Percentiles rank a stretch among this genome's conserved stretches.
phyloP scores from a whole-genome alignment of 2,888 invertebrate genomes.

The Ariolimax columbianus region DNA sequence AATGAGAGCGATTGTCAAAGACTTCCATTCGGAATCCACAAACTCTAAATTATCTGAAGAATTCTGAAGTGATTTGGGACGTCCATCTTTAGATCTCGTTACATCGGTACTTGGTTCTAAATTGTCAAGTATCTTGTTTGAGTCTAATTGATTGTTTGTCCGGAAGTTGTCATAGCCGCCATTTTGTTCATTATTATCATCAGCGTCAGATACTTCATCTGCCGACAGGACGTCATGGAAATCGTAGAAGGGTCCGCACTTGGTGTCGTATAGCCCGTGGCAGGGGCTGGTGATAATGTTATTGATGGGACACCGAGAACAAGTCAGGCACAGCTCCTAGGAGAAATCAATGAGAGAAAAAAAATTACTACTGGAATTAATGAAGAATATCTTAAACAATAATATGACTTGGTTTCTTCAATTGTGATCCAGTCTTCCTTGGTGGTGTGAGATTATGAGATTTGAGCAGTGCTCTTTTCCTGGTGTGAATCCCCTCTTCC shows the following conservation, averaged over 20 bases:
- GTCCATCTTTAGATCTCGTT: neutral
- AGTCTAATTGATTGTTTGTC: neutral
- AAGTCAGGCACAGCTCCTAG: slow-evolving; percentile 42
- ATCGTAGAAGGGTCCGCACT: slow-evolving; percentile 63
- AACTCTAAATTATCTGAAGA: neutral
- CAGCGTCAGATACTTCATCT: neutral
- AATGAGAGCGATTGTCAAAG: neutral
- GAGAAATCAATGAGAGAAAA: neutral
- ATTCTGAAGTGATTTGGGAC: too few relatives aligned
- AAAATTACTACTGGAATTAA: too few relatives aligned
- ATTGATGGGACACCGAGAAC: slow-evolving; percentile 58
- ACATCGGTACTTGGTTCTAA: neutral
- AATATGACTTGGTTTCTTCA: too few relatives aligned
- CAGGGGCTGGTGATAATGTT: slow-evolving; percentile 59
- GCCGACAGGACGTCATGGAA: neutral
- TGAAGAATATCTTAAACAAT: too few relatives aligned
- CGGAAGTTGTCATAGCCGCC: neutral
- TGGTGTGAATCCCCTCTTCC: too few relatives aligned
- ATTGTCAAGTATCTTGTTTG: neutral
- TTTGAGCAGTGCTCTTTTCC: too few relatives aligned
- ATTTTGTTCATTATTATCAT: neutral
- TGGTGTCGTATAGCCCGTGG: slow-evolving; percentile 53
- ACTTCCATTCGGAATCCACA: slow-evolving; percentile 22
- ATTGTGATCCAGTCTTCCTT: too few relatives aligned
- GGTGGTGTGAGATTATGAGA: too few relatives aligned